Evolutionary conservation across 2,113 vertebrate species (phyloP).

Genomic region (Pachypanchax playfairii): DNA sequence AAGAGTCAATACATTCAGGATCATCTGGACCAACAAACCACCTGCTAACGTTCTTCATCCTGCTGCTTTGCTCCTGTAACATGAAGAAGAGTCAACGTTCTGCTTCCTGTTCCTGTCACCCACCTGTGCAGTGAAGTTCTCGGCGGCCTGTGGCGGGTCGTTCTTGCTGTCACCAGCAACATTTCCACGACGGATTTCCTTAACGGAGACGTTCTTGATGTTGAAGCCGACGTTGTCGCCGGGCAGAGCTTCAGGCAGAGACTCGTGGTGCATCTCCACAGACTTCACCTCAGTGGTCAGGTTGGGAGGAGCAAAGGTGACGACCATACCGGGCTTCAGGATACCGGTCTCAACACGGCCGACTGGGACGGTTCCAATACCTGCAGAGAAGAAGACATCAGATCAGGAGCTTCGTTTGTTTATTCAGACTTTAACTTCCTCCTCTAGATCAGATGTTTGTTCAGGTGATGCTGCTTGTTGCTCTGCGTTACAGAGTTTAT

Average conservation of each 20-base stretch:
- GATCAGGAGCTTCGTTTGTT: too few relatives aligned
- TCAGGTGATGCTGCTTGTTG: neutral
- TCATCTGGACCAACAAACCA: too few relatives aligned
- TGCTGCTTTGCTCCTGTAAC: neutral
- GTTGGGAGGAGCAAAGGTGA: conserved; percentile 82
- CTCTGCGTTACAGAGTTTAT: neutral
- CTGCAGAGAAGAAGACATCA: conserved; percentile 39
- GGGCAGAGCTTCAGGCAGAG: conserved; percentile 77
- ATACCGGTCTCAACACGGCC: conserved; percentile 83
- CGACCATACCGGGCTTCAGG: conserved; percentile 83
- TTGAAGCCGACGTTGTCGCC: conserved; percentile 85
- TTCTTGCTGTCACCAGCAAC: conserved; percentile 85
- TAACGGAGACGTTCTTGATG: conserved; percentile 83
- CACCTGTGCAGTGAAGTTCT: conserved; percentile 81
- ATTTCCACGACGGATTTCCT: conserved; percentile 83
- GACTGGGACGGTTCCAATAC: conserved; percentile 84
- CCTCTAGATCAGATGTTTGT: too few relatives aligned
- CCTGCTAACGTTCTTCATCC: neutral
- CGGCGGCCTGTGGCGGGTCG: conserved; percentile 78
- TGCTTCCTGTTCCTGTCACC: neutral
- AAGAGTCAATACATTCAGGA: neutral
- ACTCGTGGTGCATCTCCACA: conserved; percentile 86
- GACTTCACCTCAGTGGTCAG: conserved; percentile 85
- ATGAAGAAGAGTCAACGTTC: too few relatives aligned
- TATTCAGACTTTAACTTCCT: neutral